Percentiles rank a stretch among this genome's conserved stretches.
Conservation (phyloP, 2,888 invertebrate genomes). For the Oxyscelio sp. region DNA sequence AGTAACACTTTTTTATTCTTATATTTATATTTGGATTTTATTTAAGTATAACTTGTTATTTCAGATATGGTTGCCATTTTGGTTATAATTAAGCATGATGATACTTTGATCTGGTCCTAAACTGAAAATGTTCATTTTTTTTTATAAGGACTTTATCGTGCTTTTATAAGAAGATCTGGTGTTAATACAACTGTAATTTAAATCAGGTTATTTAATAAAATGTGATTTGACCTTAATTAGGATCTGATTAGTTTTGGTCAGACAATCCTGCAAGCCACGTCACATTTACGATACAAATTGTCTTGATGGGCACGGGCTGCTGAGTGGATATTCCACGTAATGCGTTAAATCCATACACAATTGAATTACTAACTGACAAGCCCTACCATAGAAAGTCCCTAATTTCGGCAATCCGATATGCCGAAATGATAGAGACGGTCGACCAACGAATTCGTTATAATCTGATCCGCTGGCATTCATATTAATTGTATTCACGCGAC, state of each 20-base stretch:
- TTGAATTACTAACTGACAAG: conserved; percentile 40
- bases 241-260: too few relatives aligned
- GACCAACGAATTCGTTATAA: conserved; percentile 53
- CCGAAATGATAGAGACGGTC: conserved; percentile 11
- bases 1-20: too few relatives aligned
- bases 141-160: too few relatives aligned
- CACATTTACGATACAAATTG: conserved; percentile 65
- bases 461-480: conserved; percentile 34
- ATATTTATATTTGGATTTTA: too few relatives aligned
- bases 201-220: conserved; percentile 16
- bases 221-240: too few relatives aligned
- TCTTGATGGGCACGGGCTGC: conserved; percentile 41
- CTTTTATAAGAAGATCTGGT: conserved; percentile 9
- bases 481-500: conserved; percentile 44
- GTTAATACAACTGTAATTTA: too few relatives aligned
- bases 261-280: conserved; percentile 53
- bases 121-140: too few relatives aligned
- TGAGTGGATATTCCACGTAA: conserved; percentile 51
- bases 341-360: conserved; percentile 51
- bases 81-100: too few relatives aligned
- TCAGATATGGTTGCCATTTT: too few relatives aligned
- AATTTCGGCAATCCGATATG: conserved; percentile 39
- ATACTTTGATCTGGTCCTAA: too few relatives aligned
- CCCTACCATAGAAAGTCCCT: conserved; percentile 27
- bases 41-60: too few relatives aligned